Conservation (phyloP, 2,888 invertebrate genomes). For the Tipula confusa region DNA sequence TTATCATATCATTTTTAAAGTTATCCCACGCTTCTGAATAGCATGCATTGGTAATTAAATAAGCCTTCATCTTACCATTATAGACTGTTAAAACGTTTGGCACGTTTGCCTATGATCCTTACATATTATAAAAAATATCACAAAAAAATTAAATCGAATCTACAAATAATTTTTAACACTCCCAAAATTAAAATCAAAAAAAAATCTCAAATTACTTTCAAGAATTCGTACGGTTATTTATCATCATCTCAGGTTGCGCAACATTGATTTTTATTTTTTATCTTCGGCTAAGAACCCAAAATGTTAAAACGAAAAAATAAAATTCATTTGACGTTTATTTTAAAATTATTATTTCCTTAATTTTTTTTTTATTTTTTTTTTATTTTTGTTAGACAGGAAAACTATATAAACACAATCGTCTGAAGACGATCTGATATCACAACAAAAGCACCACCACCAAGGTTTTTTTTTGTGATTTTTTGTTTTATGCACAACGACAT, state of each 20-base stretch:
- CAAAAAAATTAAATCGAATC: too few species aligned
- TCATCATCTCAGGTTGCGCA: constrained; percentile 12
- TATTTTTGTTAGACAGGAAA: background rate
- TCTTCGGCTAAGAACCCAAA: background rate
- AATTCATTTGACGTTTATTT: background rate
- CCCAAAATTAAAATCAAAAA: too few species aligned
- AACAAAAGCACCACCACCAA: background rate
- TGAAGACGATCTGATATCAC: background rate
- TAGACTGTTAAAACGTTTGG: too few species aligned
- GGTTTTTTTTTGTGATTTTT: background rate
- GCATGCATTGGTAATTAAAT: too few species aligned
- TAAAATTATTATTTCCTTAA: constrained; percentile 7
- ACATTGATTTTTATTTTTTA: constrained; percentile 16
- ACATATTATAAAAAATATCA: too few species aligned
- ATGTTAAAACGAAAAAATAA: background rate
- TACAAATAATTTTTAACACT: too few species aligned
- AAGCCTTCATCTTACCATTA: too few species aligned
- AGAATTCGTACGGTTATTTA: background rate
- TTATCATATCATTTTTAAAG: too few species aligned
- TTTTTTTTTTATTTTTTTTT: background rate
- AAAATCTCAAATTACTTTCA: background rate
- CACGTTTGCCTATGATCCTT: too few species aligned
- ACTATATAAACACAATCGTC: background rate
- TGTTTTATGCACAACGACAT: background rate
- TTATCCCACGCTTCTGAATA: too few species aligned